Evolutionary conservation across 2,797 vertebrate genomes (phyloP).

Genomic region (Hippopotamyrus pictus): DNA sequence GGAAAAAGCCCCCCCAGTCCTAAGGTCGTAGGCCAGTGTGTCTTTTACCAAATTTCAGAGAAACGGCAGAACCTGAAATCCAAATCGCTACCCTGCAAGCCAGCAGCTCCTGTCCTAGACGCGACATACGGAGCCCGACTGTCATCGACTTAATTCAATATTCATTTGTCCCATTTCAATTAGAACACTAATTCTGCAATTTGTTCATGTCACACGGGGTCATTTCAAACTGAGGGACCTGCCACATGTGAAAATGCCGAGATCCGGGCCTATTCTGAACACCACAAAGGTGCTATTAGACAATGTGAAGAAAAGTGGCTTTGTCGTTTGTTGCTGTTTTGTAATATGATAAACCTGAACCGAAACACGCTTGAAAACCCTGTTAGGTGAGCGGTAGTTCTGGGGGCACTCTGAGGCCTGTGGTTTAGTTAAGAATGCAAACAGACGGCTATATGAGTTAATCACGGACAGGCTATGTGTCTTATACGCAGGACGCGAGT

Average conservation of each 20-base stretch:
- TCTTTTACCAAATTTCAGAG: not conserved
- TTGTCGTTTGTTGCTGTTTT: not conserved
- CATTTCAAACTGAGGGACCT: not conserved
- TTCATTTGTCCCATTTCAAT: slow-evolving; percentile 1
- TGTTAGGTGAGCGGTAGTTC: not conserved
- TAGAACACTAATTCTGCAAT: not conserved
- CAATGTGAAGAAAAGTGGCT: not conserved
- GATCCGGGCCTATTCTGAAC: not conserved
- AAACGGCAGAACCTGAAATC: not conserved
- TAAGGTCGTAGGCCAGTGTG: not conserved
- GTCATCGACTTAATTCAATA: not conserved
- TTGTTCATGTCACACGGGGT: not conserved
- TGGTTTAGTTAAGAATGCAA: not conserved
- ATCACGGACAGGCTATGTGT: not conserved
- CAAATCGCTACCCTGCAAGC: not conserved
- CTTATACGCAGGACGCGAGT: not conserved
- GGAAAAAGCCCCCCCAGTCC: not conserved
- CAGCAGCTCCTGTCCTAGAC: not conserved
- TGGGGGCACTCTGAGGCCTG: not conserved
- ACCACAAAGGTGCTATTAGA: not conserved
- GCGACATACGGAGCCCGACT: not conserved
- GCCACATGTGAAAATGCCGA: not conserved
- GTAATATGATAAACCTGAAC: not conserved
- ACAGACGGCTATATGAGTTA: not conserved
- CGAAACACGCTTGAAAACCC: not conserved